These are phyloP conservation scores for Zonotrichia leucophrys DNA, from an alignment of 2,113 vertebrate species.

Conservation along the genomic window DNA sequence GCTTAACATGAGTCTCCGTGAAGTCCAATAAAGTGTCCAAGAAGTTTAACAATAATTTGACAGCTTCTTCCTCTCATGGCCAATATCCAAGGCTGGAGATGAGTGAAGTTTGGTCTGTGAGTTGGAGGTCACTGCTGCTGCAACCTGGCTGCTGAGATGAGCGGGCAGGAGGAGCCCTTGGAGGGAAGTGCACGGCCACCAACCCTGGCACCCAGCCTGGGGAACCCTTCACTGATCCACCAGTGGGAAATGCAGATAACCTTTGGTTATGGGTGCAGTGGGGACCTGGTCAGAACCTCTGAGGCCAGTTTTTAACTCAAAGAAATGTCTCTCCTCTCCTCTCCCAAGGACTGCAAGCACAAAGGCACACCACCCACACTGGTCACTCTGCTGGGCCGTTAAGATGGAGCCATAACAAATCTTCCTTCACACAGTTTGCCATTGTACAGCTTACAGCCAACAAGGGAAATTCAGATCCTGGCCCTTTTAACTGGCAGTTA, in stretches of 20 bases:
- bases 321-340: not conserved
- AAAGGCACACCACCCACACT: not conserved
- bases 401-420: not conserved
- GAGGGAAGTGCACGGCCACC: not conserved
- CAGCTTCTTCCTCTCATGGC: not conserved
- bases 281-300: not conserved
- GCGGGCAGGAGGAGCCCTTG: not conserved
- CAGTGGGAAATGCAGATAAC: not conserved
- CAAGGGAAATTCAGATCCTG: not conserved
- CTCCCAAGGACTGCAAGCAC: not conserved
- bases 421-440: not conserved
- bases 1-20: not conserved
- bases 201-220: not conserved
- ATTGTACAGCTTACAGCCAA: not conserved
- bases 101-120: not conserved
- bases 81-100: not conserved
- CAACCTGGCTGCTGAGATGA: not conserved
- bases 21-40: not conserved
- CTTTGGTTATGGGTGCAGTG: not conserved
- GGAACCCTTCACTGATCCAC: not conserved
- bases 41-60: not conserved
- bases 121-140: not conserved
- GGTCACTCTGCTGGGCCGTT: not conserved
- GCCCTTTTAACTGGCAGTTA: not conserved
- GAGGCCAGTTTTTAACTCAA: not conserved